phyloP scores from a whole-genome alignment of 1,140 invertebrate species.

The Agrypnia vestita region DNA sequence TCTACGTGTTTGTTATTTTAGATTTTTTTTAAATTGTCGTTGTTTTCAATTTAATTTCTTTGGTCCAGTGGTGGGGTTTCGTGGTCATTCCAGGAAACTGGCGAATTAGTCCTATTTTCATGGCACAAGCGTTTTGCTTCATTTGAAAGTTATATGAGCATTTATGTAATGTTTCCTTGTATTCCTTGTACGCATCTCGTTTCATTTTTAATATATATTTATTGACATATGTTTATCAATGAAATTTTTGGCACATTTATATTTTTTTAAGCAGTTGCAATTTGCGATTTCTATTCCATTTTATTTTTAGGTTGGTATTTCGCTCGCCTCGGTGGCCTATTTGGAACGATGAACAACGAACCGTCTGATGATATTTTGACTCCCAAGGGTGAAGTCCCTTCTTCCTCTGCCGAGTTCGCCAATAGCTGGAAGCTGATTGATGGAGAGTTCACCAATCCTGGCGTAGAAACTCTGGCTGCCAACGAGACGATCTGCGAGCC shows the following conservation, averaged over 20 bases:
- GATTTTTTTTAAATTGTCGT: too few species aligned
- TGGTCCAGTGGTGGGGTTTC: too few species aligned
- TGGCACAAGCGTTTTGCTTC: too few species aligned
- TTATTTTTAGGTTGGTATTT: slow-evolving; percentile 82
- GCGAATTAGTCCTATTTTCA: too few species aligned
- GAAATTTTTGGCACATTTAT: neutral
- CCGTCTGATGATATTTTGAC: slow-evolving; percentile 83
- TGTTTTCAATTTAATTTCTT: too few species aligned
- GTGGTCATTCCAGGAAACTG: too few species aligned
- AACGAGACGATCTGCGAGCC: slow-evolving; percentile 76
- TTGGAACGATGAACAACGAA: slow-evolving; percentile 94
- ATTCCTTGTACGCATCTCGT: too few species aligned
- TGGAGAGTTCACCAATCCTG: slow-evolving; percentile 57
- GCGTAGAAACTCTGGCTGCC: slow-evolving; percentile 51
- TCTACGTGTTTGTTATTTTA: too few species aligned
- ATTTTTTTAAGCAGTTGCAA: neutral
- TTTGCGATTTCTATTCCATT: neutral
- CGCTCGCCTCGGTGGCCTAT: slow-evolving; percentile 87
- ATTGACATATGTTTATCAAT: too few species aligned
- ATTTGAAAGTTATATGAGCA: too few species aligned
- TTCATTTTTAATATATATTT: too few species aligned
- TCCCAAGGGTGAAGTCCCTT: slow-evolving; percentile 73
- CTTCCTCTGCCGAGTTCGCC: slow-evolving; percentile 71
- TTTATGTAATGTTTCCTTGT: too few species aligned
- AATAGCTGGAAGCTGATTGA: slow-evolving; percentile 75